A percentile compares a stretch with the other conserved stretches of the same genome.
phyloP scores from a whole-genome alignment of 2,888 invertebrate species.

The Busseola fusca region DNA sequence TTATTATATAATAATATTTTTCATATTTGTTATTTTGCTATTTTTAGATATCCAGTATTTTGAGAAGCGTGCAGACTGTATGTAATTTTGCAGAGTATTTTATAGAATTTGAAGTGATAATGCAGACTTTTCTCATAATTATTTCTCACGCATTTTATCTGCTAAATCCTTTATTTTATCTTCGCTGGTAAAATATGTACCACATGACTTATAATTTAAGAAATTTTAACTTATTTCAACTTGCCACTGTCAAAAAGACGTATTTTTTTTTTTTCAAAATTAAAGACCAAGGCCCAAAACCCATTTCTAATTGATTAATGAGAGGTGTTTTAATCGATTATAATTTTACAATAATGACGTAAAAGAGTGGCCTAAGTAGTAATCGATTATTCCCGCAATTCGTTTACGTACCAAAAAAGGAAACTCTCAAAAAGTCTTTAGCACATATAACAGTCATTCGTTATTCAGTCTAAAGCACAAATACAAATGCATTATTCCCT shows the following conservation, averaged over 20 bases:
- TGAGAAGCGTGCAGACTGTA: conserved; percentile 28
- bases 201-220: conserved; percentile 9
- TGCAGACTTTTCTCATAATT: conserved; percentile 19
- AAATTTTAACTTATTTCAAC: conserved; percentile 14
- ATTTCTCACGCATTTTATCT: background rate
- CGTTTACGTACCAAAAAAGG: conserved; percentile 56
- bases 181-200: conserved; percentile 32
- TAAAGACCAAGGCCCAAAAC: conserved; percentile 6
- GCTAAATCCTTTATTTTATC: background rate
- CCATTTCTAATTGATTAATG: conserved; percentile 13
- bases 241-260: conserved; percentile 28
- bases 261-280: conserved; percentile 19
- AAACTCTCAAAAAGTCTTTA: conserved; percentile 77
- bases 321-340: conserved; percentile 31
- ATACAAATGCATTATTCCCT: conserved; percentile 80
- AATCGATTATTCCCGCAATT: conserved; percentile 38
- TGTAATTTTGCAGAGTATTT: conserved; percentile 30
- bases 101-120: conserved; percentile 3
- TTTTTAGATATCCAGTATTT: conserved; percentile 26
- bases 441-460: conserved; percentile 80
- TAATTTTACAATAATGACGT: conserved; percentile 25
- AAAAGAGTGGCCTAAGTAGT: conserved; percentile 47
- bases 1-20: conserved; percentile 9
- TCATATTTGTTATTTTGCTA: conserved; percentile 3
- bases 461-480: conserved; percentile 78